Evolutionary conservation across 2,113 vertebrate species (phyloP), one percentile per base, ranked within the genome.

Genomic region (Rissa tridactyla): DNA sequence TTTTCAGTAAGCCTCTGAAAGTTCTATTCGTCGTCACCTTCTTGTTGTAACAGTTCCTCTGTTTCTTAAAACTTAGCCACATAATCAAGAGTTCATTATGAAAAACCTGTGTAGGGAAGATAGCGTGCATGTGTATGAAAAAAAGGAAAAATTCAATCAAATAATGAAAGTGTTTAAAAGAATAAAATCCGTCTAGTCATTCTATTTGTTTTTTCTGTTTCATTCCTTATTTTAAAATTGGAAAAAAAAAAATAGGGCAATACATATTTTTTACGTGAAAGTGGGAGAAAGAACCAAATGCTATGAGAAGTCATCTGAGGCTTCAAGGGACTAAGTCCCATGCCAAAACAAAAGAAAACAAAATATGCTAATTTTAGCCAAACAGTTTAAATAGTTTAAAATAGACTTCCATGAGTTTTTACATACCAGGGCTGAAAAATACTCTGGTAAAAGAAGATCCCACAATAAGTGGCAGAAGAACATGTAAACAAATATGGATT

Each of bases 111-210:
- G 4, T 7, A 38, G 13, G 3, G 23, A 85, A 19, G 22, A 88
- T 6, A 72, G 21, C 2, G 30, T 52, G 5, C 1, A 1, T 15
- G 1, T 49, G 1, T 17, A 36, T 12, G 5, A n/a, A 11, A 62
- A 80, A 51, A 32, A 16, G 1, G 4, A 4, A 38, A 79, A 77
- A 70, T 7, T 44, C 2, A 32, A 32, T 40, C 2, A 52, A 72
- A 70, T 30, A 46, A 38, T 47, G 4, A 70, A 61, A 62, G 44
- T 20, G 0, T 58, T 87, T 36, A 11, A 57, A 70, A 83, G 2
- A 55, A 75, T 44, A 29, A 54, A n/a, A 55, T 30, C 11, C 12
- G 40, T 20, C 3, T 29, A 49, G 3, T 58, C 0, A 70, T 66
- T 75, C 5, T n/a, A 52, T 10, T 1, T 68, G 18, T 0, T 49